Conservation (phyloP, 2,888 invertebrate species). For the Adelognathus sp. region DNA sequence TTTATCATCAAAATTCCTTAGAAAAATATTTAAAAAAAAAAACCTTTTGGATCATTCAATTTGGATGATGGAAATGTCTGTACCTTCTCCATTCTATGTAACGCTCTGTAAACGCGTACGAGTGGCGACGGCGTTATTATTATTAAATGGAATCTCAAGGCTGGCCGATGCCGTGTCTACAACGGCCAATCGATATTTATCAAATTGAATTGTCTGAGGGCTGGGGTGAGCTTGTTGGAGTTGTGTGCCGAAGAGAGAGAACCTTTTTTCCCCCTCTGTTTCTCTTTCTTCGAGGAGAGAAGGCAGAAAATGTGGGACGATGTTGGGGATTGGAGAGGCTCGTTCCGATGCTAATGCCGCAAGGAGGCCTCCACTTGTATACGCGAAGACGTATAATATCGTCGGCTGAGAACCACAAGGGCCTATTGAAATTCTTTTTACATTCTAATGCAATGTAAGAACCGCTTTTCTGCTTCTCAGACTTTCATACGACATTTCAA, state of each 20-base stretch:
- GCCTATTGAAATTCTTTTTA: neutral
- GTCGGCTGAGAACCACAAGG: neutral
- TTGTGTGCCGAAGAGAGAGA: neutral
- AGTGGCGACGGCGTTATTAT: slow-evolving; percentile 65
- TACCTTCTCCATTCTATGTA: neutral
- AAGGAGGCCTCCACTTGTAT: slow-evolving; percentile 32
- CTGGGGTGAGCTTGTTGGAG: neutral
- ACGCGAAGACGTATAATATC: neutral
- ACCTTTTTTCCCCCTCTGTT: neutral
- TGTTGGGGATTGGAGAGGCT: slow-evolving; percentile 59
- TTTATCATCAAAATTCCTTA: neutral
- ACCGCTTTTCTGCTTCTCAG: neutral
- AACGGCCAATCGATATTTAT: slow-evolving; percentile 74
- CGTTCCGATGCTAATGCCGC: slow-evolving; percentile 69
- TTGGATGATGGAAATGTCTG: neutral
- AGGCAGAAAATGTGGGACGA: slow-evolving; percentile 39
- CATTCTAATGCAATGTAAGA: neutral
- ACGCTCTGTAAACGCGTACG: neutral
- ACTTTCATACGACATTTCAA: no score
- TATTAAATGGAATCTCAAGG: slow-evolving; percentile 77
- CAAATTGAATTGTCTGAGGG: slow-evolving; percentile 69
- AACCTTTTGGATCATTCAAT: neutral
- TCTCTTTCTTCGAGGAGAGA: neutral
- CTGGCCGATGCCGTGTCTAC: slow-evolving; percentile 44
- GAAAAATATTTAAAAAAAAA: neutral